Conservation (phyloP, 2,797 vertebrate species). For the Myotis vivesi region DNA sequence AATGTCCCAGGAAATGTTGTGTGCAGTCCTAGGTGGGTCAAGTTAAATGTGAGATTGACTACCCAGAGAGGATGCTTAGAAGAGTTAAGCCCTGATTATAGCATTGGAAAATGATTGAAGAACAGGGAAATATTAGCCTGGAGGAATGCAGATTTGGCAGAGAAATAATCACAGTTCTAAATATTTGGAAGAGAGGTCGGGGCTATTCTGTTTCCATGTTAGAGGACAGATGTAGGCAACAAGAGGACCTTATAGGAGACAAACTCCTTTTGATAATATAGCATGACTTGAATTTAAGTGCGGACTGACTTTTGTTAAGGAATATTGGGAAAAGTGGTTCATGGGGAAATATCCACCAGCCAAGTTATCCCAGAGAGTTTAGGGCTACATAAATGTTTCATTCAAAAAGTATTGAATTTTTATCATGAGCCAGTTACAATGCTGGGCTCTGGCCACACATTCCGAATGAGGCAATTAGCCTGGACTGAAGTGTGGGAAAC, state of each 20-base stretch:
- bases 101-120: background rate
- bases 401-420: slow-evolving; percentile 66
- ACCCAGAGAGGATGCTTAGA: background rate
- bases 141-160: background rate
- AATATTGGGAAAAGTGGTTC: background rate
- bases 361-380: background rate
- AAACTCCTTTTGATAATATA: background rate
- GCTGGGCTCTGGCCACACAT: slow-evolving; percentile 51
- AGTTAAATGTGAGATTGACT: background rate
- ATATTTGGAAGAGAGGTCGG: background rate
- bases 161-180: background rate
- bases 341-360: background rate
- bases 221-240: background rate
- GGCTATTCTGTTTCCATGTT: background rate
- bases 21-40: background rate
- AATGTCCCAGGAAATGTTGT: background rate
- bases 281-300: background rate
- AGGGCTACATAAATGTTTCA: slow-evolving; percentile 67
- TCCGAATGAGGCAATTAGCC: slow-evolving; percentile 68
- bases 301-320: background rate
- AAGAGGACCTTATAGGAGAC: background rate
- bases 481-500: slow-evolving; percentile 64
- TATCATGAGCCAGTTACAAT: slow-evolving; percentile 51
- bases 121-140: background rate
- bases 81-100: background rate